Evolutionary conservation across 2,888 invertebrate genomes (phyloP).

Genomic region (Tipula unca): DNA sequence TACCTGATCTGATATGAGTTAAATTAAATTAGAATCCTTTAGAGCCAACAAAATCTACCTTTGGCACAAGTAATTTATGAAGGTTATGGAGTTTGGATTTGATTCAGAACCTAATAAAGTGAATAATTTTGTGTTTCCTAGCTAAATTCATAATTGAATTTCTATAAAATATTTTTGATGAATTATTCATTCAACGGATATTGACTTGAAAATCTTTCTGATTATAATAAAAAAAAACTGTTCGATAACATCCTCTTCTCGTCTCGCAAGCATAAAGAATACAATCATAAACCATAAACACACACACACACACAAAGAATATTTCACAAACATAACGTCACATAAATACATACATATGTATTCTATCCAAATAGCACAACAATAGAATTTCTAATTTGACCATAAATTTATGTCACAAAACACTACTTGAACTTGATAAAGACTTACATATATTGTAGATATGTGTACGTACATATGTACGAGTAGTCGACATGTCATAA

Average conservation of each 20-base stretch:
- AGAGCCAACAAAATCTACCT: no score
- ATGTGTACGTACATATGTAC: not conserved
- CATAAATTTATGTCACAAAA: not conserved
- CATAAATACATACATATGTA: not conserved
- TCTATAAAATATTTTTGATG: no score
- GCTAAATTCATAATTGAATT: no score
- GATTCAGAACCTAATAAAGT: no score
- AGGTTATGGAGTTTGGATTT: no score
- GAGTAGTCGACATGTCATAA: not conserved
- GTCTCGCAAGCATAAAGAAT: not conserved
- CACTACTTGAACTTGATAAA: not conserved
- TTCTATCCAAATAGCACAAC: not conserved
- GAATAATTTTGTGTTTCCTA: no score
- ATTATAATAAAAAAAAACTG: not conserved
- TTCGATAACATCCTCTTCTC: not conserved
- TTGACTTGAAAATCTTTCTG: not conserved
- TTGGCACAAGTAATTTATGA: no score
- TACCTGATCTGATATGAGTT: no score
- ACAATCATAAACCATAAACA: not conserved
- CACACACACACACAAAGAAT: not conserved
- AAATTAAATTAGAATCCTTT: no score
- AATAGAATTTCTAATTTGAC: not conserved
- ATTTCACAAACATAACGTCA: not conserved
- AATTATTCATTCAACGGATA: not conserved
- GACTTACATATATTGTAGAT: not conserved